These are phyloP conservation scores for Mormyrus lacerda DNA, from an alignment of 2,113 vertebrate genomes.

Conservation along the genomic window DNA sequence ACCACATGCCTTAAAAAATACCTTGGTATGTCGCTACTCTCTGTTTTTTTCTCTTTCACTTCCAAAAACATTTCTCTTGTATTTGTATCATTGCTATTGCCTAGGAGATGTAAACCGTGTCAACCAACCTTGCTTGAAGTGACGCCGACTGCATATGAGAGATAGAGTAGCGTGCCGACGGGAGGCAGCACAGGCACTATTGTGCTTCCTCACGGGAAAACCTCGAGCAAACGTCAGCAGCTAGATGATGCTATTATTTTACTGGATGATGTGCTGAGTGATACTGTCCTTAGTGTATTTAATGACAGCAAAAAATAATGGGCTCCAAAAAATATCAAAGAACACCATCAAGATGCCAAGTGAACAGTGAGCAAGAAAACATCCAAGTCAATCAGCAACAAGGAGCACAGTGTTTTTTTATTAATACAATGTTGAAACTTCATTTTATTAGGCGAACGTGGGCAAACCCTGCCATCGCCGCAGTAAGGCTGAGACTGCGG, in stretches of 20 bases:
- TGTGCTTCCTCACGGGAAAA: not conserved
- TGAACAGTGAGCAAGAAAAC: not conserved
- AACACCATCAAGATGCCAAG: not conserved
- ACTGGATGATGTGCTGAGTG: not conserved
- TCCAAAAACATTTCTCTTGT: constrained; percentile 5
- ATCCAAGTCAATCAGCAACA: not conserved
- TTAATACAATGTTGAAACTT: not conserved
- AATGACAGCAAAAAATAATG: no score
- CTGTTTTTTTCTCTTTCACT: not conserved
- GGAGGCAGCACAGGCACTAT: not conserved
- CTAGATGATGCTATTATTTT: not conserved
- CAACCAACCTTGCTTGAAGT: not conserved
- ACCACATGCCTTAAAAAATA: constrained; percentile 37
- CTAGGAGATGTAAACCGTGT: not conserved
- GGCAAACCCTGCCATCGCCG: not conserved
- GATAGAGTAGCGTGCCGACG: no score
- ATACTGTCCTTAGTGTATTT: not conserved
- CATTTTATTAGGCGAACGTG: not conserved
- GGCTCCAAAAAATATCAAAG: not conserved
- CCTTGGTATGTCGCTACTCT: constrained; percentile 23
- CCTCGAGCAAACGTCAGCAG: not conserved
- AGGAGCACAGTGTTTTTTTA: not conserved
- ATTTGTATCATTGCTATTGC: constrained; percentile 2
- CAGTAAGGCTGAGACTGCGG: not conserved
- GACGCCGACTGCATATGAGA: not conserved